phyloP scores from a whole-genome alignment of 2,888 invertebrate species.

The Mactromeris polynyma region DNA sequence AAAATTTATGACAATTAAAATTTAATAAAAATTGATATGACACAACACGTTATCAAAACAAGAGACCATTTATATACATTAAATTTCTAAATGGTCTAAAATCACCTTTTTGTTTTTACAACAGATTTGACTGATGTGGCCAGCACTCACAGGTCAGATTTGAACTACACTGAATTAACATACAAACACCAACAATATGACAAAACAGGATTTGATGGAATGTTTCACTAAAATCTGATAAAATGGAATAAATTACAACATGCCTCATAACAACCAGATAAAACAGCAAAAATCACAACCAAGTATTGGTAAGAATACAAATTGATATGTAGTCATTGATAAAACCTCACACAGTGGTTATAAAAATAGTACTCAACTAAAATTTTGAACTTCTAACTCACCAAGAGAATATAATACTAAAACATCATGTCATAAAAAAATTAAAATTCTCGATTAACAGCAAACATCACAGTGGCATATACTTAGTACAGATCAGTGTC shows the following conservation, averaged over 20 bases:
- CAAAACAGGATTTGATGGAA: background rate
- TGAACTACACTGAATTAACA: background rate
- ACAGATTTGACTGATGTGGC: background rate
- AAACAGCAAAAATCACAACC: background rate
- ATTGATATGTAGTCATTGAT: background rate
- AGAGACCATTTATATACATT: too few species aligned
- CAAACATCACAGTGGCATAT: background rate
- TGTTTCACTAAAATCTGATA: background rate
- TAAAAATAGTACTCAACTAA: background rate
- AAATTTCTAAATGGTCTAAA: background rate
- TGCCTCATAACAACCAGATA: background rate
- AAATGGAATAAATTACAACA: background rate
- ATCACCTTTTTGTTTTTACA: too few species aligned
- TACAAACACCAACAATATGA: background rate
- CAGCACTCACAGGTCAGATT: background rate
- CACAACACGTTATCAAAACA: background rate
- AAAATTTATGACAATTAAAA: background rate
- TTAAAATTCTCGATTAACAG: background rate
- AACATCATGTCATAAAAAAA: background rate
- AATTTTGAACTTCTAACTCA: background rate
- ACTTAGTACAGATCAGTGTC: too few species aligned
- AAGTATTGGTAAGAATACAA: background rate
- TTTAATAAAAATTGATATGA: background rate
- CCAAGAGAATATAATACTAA: background rate
- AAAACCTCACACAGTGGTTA: background rate